Conservation (phyloP, 2,113 vertebrate genomes). For the Cathartes aura region DNA sequence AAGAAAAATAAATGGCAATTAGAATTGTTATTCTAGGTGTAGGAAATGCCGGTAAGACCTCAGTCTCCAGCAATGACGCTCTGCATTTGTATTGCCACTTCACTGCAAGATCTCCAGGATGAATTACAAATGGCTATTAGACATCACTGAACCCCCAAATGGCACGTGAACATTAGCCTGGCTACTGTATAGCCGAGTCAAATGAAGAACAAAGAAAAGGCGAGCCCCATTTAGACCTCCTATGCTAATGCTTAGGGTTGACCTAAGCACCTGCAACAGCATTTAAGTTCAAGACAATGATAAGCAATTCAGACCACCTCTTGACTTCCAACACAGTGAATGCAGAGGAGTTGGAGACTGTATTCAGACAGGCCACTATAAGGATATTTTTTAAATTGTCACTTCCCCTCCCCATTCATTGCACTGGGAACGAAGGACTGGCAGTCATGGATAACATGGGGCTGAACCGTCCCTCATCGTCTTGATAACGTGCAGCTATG, state of each 20-base stretch:
- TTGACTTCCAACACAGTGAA: not conserved
- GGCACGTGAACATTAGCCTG: not conserved
- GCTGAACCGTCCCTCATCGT: fast-evolving
- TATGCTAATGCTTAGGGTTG: not conserved
- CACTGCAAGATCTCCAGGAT: not conserved
- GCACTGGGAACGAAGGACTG: not conserved
- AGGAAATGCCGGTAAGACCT: not conserved
- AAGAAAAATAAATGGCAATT: constrained; percentile 68
- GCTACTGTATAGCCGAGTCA: not conserved
- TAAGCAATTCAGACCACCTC: not conserved
- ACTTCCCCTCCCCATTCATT: not conserved
- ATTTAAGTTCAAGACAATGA: not conserved
- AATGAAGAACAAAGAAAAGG: not conserved
- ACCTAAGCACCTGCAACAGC: not conserved
- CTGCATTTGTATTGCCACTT: not conserved
- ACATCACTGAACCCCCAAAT: not conserved
- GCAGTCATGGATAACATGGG: fast-evolving
- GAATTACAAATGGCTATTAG: not conserved
- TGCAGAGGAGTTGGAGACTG: not conserved
- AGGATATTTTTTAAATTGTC: not conserved
- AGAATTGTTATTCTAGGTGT: constrained; percentile 44
- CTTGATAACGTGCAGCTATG: not conserved
- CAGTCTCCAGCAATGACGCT: not conserved
- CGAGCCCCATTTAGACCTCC: not conserved
- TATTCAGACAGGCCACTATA: not conserved